Percentiles rank a stretch among this genome's conserved stretches.
These are phyloP conservation scores for Pogonocichla stellata DNA, from an alignment of 2,113 vertebrate species.

Conservation along the genomic window DNA sequence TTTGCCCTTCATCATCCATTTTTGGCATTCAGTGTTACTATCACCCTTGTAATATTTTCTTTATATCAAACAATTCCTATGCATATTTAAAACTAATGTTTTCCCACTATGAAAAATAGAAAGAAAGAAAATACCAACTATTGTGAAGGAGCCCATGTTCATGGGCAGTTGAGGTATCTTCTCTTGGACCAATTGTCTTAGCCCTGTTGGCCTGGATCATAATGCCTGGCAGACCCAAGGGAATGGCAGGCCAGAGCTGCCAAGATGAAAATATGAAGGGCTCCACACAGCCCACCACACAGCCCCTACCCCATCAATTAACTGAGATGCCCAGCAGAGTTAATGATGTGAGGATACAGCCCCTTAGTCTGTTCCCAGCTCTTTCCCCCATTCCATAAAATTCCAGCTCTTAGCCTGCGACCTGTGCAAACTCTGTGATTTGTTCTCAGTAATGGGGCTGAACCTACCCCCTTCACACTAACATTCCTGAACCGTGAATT, in stretches of 20 bases:
- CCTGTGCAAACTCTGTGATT: background rate
- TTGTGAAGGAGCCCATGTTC: background rate
- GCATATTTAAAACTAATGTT: background rate
- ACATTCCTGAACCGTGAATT: constrained; percentile 55
- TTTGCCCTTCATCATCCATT: background rate
- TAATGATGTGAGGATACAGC: background rate
- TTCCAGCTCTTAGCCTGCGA: background rate
- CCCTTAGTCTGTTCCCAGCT: background rate
- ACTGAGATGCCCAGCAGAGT: background rate
- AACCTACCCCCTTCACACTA: constrained; percentile 23
- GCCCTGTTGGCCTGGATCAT: background rate
- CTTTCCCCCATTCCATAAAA: background rate
- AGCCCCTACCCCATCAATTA: background rate
- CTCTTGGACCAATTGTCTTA: background rate
- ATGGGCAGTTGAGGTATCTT: background rate
- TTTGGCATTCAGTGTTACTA: background rate
- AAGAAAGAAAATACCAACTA: background rate
- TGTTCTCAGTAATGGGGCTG: constrained; percentile 28
- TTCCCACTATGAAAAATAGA: background rate
- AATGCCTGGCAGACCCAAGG: background rate
- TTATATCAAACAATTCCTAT: background rate
- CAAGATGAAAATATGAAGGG: background rate
- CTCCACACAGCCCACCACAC: background rate
- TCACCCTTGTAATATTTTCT: background rate
- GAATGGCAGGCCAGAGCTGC: background rate